phyloP scores from a whole-genome alignment of 2,113 vertebrate genomes.

The Hyaena hyaena region DNA sequence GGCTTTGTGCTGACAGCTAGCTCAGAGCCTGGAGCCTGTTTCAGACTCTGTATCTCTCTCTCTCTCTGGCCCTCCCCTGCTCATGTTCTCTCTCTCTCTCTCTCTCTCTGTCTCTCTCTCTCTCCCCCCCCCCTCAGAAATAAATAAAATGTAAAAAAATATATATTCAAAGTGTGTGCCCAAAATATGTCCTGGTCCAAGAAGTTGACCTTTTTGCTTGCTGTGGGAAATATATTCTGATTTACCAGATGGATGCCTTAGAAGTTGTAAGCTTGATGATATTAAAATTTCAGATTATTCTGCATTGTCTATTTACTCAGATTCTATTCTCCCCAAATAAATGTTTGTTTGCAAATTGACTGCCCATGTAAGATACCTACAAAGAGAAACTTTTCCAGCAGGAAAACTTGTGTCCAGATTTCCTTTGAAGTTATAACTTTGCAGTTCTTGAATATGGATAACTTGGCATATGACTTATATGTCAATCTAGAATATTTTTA shows the following conservation, averaged over 20 bases:
- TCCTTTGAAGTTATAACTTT: background rate
- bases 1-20: no score
- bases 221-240: background rate
- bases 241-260: background rate
- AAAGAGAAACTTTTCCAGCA: background rate
- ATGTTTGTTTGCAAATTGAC: background rate
- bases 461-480: background rate
- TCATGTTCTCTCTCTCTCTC: no score
- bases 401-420: background rate
- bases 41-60: no score
- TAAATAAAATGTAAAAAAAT: no score
- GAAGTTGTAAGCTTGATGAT: background rate
- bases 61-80: no score
- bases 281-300: conserved; percentile 11
- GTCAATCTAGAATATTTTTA: background rate
- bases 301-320: background rate
- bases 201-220: background rate
- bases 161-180: background rate
- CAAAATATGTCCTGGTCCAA: background rate
- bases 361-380: background rate
- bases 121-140: no score
- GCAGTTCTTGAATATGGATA: background rate
- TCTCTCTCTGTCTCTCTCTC: no score
- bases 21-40: no score
- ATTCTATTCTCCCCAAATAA: background rate